phyloP scores from a whole-genome alignment of 2,113 vertebrate species.

The Phalacrocorax brasilianus region DNA sequence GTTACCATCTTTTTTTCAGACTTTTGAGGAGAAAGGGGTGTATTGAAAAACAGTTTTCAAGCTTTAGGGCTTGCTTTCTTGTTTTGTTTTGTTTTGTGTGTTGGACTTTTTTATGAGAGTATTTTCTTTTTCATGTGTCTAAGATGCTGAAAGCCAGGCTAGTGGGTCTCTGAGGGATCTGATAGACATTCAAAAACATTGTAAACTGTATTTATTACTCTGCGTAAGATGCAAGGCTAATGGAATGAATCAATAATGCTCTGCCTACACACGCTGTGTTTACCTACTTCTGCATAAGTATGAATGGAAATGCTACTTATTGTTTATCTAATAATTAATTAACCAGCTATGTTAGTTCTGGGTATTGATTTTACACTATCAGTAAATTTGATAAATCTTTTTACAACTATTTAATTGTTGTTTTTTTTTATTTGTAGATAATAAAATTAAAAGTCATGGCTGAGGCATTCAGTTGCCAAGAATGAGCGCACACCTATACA shows the following conservation, averaged over 20 bases:
- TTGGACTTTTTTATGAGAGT: background rate
- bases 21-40: background rate
- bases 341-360: background rate
- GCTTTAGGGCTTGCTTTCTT: background rate
- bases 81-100: background rate
- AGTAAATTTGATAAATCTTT: background rate
- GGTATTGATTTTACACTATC: background rate
- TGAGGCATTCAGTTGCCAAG: background rate
- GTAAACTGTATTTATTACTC: background rate
- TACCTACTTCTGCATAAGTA: background rate
- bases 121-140: background rate
- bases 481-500: background rate
- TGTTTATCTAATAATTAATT: conserved; percentile 24
- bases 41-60: background rate
- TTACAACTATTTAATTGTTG: background rate
- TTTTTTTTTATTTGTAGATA: background rate
- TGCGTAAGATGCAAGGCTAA: background rate
- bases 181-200: background rate
- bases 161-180: background rate
- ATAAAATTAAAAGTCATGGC: background rate
- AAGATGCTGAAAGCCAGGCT: background rate
- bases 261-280: background rate
- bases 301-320: background rate
- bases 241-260: background rate
- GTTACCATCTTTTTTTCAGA: background rate